Evolutionary conservation across 64 coral and sea anemone genomes (phyloP), one percentile per base, ranked within the genome.

Genomic region (Montipora foliosa): DNA sequence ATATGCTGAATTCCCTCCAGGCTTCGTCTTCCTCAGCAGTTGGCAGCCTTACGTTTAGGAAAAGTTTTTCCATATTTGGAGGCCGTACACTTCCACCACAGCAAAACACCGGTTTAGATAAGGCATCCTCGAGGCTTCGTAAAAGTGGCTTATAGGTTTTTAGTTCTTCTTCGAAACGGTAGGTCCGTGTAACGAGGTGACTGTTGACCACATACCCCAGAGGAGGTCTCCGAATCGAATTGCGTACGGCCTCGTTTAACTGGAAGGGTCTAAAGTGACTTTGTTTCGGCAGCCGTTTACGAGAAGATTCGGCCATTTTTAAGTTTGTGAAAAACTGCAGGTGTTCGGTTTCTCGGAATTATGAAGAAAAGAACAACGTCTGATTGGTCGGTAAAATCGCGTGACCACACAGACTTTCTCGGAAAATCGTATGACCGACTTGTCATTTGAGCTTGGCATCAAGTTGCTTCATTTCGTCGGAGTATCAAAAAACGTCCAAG

Each of bases 11-110:
- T 15, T 90, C 89, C 20, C 46, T 80, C 77, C 89, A 90, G 16
- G 49, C 3, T n/a, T 90, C n/a, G 5, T 80, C 44, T 64, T 13
- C 59, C 21, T 62, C 57, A n/a, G 89, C 15, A 6, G 14, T 79
- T 47, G 44, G 16, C 19, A 51, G 77, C 47, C 68, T 90, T 44
- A 90, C 76, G 17, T 81, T 67, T 25, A 90, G 16, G n/a, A 51
- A 58, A 6, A 64, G 80, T 13, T 70, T 66, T 1, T 69, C 77
- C 21, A 69, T 90, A 10, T 80, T 16, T 17, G 37, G 13, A 69
- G 89, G 75, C 77, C 11, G 74, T 69, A 90, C 67, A 81, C 77
- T 68, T 80, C 89, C 89, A 5, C 89, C 77, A 80, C 89, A 80
- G 45, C 89, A 79, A n/a, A 90, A 90, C 77, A 90, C 5, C 46